These are phyloP conservation scores for Prionailurus bengalensis DNA, from an alignment of 2,113 vertebrate genomes.

Conservation along the genomic window DNA sequence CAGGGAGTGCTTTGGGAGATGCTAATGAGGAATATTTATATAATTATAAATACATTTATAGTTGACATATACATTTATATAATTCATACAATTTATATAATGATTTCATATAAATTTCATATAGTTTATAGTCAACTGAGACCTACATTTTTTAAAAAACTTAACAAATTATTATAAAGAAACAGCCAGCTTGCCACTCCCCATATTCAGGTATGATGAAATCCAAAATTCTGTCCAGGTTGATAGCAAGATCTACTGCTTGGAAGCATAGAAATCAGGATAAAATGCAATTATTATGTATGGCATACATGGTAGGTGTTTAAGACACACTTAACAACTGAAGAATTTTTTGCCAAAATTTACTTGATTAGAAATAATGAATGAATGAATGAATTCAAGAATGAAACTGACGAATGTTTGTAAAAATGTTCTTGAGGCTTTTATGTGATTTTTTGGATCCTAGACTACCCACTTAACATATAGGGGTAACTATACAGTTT, in stretches of 20 bases:
- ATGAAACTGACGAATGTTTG: neutral
- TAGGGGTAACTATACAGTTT: neutral
- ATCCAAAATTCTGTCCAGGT: neutral
- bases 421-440: neutral
- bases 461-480: neutral
- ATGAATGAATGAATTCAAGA: neutral
- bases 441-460: neutral
- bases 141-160: neutral
- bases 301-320: neutral
- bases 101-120: neutral
- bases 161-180: neutral
- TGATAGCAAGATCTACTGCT: neutral
- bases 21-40: neutral
- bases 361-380: neutral
- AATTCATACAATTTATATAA: neutral
- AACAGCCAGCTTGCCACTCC: neutral
- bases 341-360: neutral
- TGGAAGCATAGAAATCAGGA: neutral
- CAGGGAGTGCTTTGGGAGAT: neutral
- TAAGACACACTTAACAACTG: neutral
- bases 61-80: neutral
- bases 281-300: neutral
- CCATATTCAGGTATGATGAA: neutral
- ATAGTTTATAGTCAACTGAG: neutral
- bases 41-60: neutral